These are phyloP conservation scores for Coptodon rendalli DNA, from an alignment of 2,113 vertebrate genomes.

Conservation along the genomic window DNA sequence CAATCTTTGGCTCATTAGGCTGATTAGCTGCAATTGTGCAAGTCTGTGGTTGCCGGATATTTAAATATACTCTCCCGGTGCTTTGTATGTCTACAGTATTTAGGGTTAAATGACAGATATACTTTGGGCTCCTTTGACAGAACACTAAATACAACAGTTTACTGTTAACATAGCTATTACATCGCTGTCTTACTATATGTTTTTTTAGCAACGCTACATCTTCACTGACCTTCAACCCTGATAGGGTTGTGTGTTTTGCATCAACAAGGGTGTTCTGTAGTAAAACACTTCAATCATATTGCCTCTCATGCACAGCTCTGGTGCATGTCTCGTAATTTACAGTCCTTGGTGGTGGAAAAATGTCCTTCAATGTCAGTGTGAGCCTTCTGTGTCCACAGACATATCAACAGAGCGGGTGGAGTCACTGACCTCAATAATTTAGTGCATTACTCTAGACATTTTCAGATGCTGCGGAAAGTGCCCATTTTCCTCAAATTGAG, in stretches of 20 bases:
- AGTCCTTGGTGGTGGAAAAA: slow-evolving; percentile 67
- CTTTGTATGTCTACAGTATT: slow-evolving; percentile 13
- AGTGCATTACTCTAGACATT: slow-evolving; percentile 71
- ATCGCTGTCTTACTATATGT: background rate
- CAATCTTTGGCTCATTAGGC: slow-evolving; percentile 82
- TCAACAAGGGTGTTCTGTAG: slow-evolving; percentile 25
- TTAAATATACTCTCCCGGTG: slow-evolving; percentile 68
- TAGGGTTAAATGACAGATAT: slow-evolving; percentile 32
- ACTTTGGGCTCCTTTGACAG: background rate
- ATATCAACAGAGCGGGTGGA: slow-evolving; percentile 73
- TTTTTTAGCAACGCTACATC: background rate
- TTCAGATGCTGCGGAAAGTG: slow-evolving; percentile 65
- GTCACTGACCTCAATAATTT: slow-evolving; percentile 80
- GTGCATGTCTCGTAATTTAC: slow-evolving; percentile 61
- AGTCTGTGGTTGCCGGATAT: slow-evolving; percentile 62
- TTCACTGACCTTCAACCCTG: slow-evolving; percentile 20
- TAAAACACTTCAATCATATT: slow-evolving; percentile 41
- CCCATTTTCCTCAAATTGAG: slow-evolving; percentile 66
- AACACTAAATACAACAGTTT: background rate
- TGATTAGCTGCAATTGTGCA: slow-evolving; percentile 75
- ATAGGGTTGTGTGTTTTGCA: slow-evolving; percentile 30
- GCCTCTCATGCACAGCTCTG: slow-evolving; percentile 40
- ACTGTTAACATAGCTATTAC: background rate
- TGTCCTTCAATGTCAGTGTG: slow-evolving; percentile 75
- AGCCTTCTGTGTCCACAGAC: slow-evolving; percentile 73